These are phyloP conservation scores for Bos taurus DNA, from an alignment of 2,113 vertebrate genomes.

Conservation along the genomic window DNA sequence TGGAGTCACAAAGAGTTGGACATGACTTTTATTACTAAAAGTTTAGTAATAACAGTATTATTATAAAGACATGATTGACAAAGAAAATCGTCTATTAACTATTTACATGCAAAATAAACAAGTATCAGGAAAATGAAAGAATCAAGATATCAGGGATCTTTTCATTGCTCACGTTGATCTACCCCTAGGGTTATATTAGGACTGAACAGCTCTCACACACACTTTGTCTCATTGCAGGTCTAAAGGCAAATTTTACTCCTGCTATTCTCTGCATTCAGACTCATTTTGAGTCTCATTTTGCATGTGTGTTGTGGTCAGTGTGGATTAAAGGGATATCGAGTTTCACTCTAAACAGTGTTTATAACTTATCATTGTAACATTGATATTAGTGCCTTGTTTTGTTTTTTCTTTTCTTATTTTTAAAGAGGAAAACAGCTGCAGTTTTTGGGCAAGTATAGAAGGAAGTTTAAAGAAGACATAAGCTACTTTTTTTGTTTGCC, in stretches of 20 bases:
- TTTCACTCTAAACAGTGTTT: neutral
- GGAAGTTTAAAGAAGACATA: neutral
- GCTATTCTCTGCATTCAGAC: neutral
- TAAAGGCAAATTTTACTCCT: slow-evolving; percentile 48
- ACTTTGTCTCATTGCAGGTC: neutral
- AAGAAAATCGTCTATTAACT: neutral
- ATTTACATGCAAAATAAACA: slow-evolving; percentile 42
- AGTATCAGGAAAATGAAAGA: slow-evolving; percentile 54
- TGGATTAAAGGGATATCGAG: neutral
- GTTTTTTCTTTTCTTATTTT: neutral
- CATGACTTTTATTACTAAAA: neutral
- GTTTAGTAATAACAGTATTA: neutral
- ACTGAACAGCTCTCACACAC: slow-evolving; percentile 44
- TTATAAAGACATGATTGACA: slow-evolving; percentile 2
- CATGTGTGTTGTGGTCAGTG: neutral
- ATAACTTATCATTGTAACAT: neutral
- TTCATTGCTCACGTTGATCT: slow-evolving; percentile 44
- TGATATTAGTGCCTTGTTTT: neutral
- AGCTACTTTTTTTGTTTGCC: neutral
- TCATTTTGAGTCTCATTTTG: neutral
- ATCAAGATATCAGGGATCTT: slow-evolving; percentile 47
- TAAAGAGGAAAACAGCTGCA: neutral
- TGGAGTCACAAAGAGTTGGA: neutral
- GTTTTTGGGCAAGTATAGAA: neutral
- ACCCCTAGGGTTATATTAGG: slow-evolving; percentile 37